Percentiles rank a stretch among this genome's conserved stretches.
phyloP scores from a whole-genome alignment of 2,113 vertebrate genomes.

The Platanista minor region DNA sequence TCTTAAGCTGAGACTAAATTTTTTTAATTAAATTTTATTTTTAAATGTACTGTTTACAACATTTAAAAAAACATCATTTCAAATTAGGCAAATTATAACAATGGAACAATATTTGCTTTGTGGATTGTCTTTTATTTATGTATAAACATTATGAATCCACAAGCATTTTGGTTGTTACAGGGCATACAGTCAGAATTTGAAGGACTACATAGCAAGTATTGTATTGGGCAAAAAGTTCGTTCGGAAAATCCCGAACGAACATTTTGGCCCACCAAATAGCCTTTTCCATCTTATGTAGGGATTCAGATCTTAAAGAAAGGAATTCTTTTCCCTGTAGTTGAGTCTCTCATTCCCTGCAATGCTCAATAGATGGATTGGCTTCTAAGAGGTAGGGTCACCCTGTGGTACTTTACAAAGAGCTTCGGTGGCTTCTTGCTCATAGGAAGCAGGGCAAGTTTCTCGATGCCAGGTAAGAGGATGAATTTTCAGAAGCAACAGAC shows the following conservation, averaged over 20 bases:
- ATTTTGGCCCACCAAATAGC: too few relatives aligned
- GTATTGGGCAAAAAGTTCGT: too few relatives aligned
- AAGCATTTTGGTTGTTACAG: not conserved
- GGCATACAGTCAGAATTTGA: not conserved
- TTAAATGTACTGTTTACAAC: not conserved
- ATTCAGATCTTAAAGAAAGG: conserved; percentile 48
- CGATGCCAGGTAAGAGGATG: not conserved
- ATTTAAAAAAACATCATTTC: not conserved
- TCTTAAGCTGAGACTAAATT: not conserved
- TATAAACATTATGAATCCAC: not conserved
- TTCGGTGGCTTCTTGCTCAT: conserved; percentile 23
- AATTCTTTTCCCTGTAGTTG: not conserved
- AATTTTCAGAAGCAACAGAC: conserved; percentile 32
- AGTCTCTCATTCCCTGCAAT: not conserved
- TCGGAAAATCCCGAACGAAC: too few relatives aligned
- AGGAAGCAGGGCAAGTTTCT: not conserved
- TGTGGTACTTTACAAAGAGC: conserved; percentile 14
- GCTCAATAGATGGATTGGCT: not conserved
- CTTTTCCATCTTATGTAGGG: not conserved
- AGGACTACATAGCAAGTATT: not conserved
- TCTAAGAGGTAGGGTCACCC: not conserved
- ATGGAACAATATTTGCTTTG: not conserved
- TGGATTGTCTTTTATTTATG: not conserved
- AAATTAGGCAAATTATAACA: not conserved
- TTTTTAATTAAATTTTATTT: not conserved